phyloP scores from a whole-genome alignment of 2,797 vertebrate genomes.

The Alectoris magna region DNA sequence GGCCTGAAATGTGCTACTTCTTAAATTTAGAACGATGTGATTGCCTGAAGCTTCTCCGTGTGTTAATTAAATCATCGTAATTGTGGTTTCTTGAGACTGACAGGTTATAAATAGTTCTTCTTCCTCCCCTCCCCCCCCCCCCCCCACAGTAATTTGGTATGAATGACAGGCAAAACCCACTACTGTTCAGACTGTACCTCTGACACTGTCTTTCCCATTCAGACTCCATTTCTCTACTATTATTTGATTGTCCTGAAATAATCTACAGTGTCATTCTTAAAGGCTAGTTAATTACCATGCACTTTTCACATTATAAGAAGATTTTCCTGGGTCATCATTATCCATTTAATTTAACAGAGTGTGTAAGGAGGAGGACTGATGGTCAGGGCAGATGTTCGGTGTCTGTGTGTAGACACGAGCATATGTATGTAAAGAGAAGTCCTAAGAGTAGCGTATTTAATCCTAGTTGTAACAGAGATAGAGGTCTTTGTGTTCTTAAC shows the following conservation, averaged over 20 bases:
- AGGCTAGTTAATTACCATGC: conserved; percentile 8
- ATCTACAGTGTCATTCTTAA: conserved; percentile 21
- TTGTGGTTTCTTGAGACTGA: conserved; percentile 66
- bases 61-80: conserved; percentile 74
- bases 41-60: conserved; percentile 65
- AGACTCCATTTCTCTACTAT: background rate
- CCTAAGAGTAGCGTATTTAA: rapidly evolving
- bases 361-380: background rate
- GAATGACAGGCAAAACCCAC: conserved; percentile 13
- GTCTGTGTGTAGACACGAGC: background rate
- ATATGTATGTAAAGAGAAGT: rapidly evolving
- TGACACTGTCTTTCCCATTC: background rate
- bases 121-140: background rate
- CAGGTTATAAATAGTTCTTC: conserved; percentile 64
- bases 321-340: background rate
- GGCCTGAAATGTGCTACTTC: conserved; percentile 46
- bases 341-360: background rate
- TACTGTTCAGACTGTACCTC: conserved; percentile 10
- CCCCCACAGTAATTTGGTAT: conserved; percentile 23
- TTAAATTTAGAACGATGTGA: conserved; percentile 61
- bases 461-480: rapidly evolving
- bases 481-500: background rate
- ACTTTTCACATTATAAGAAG: background rate
- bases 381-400: background rate
- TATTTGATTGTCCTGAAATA: conserved; percentile 32